Evolutionary conservation across 2,888 invertebrate species (phyloP).

Genomic region (Slavum lentiscoides): DNA sequence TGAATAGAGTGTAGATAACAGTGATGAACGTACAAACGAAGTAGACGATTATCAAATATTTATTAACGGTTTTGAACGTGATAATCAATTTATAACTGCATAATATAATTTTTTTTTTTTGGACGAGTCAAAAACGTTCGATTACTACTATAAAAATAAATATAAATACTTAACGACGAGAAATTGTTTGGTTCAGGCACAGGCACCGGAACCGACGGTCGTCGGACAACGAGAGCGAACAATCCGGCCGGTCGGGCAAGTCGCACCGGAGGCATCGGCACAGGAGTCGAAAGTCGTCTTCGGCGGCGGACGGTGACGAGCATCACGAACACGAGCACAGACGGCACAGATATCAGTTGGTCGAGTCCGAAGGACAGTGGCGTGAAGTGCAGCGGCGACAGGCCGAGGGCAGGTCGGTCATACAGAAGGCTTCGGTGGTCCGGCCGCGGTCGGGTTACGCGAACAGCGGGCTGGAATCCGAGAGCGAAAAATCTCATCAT

Average conservation of each 20-base stretch:
- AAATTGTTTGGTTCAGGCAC: slow-evolving; percentile 59
- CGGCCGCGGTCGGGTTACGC: slow-evolving; percentile 59
- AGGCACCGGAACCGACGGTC: slow-evolving; percentile 79
- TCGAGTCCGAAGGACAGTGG: slow-evolving; percentile 88
- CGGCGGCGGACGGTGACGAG: slow-evolving; percentile 53
- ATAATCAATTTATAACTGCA: too few relatives aligned
- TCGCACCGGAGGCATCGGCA: slow-evolving; percentile 56
- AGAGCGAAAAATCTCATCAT: slow-evolving; percentile 60
- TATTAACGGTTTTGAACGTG: too few relatives aligned
- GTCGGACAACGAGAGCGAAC: slow-evolving; percentile 88
- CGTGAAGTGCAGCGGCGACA: slow-evolving; percentile 80
- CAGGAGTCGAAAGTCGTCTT: slow-evolving; percentile 55
- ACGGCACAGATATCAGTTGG: slow-evolving; percentile 67
- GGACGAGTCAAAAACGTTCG: too few relatives aligned
- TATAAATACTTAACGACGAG: background rate
- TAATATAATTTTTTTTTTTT: too few relatives aligned
- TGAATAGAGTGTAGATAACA: too few relatives aligned
- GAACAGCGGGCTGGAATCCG: slow-evolving; percentile 62
- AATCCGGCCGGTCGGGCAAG: slow-evolving; percentile 74
- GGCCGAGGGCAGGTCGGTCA: slow-evolving; percentile 65
- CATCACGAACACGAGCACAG: slow-evolving; percentile 3
- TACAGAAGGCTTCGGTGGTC: slow-evolving; percentile 73
- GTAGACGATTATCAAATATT: too few relatives aligned
- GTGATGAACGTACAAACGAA: too few relatives aligned
- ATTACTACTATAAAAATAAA: too few relatives aligned